Percentiles rank a stretch among this genome's conserved stretches.
These are phyloP conservation scores for Spialia ferax DNA, from an alignment of 2,888 invertebrate species.

Conservation along the genomic window DNA sequence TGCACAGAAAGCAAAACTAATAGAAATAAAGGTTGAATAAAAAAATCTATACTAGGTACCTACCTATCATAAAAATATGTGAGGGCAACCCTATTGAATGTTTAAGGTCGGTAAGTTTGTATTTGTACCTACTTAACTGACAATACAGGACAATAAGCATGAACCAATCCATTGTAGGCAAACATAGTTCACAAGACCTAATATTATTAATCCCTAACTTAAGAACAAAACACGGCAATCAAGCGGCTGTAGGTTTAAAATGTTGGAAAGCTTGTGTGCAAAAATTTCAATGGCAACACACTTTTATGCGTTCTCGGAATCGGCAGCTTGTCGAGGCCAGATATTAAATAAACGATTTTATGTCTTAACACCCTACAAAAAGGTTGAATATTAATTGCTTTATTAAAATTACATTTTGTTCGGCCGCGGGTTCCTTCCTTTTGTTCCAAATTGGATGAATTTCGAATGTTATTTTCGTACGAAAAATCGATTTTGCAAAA, in stretches of 20 bases:
- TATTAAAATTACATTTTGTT: constrained; percentile 44
- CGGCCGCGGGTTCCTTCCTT: constrained; percentile 61
- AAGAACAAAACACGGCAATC: constrained; percentile 10
- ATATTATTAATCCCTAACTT: constrained; percentile 1
- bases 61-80: too few relatives aligned
- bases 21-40: too few relatives aligned
- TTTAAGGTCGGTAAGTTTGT: too few relatives aligned
- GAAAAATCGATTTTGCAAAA: constrained; percentile 30
- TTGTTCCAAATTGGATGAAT: constrained; percentile 71
- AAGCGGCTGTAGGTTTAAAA: constrained; percentile 14
- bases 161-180: too few relatives aligned
- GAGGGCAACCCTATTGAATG: too few relatives aligned
- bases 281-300: constrained; percentile 46
- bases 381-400: constrained; percentile 3
- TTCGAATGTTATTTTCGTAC: constrained; percentile 49
- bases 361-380: neutral
- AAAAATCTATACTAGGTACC: too few relatives aligned
- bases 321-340: constrained; percentile 36
- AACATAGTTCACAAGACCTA: neutral
- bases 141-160: too few relatives aligned
- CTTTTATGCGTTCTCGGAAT: constrained; percentile 45
- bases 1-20: too few relatives aligned
- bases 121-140: too few relatives aligned
- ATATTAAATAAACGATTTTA: constrained; percentile 1
- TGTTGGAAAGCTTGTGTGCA: constrained; percentile 43